A percentile compares a stretch with the other conserved stretches of the same genome.
phyloP scores from a whole-genome alignment of 2,888 invertebrate species.

The Archips xylosteana region DNA sequence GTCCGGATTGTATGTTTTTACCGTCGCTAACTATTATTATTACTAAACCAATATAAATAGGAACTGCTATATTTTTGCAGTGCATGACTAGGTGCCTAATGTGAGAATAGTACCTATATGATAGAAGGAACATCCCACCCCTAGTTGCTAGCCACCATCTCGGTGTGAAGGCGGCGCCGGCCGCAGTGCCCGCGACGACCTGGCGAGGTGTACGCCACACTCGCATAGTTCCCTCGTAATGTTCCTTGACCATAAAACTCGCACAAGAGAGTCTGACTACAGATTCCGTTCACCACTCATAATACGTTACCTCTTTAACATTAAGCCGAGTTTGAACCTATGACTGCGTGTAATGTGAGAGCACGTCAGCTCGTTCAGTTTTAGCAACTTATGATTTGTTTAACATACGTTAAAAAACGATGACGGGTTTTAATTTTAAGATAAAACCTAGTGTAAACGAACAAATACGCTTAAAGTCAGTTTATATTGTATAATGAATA shows the following conservation, averaged over 20 bases:
- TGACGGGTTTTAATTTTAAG: constrained; percentile 13
- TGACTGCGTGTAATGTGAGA: neutral
- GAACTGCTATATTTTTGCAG: neutral
- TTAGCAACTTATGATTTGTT: neutral
- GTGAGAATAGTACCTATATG: neutral
- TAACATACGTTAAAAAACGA: neutral
- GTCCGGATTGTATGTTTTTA: neutral
- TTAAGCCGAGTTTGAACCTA: too few relatives aligned
- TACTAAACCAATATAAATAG: neutral
- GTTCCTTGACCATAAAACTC: neutral
- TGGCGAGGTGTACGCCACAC: neutral
- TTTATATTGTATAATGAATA: constrained; percentile 22
- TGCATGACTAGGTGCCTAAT: neutral
- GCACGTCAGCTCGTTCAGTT: neutral
- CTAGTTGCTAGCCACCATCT: neutral
- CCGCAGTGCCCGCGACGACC: neutral
- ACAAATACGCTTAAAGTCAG: constrained; percentile 35
- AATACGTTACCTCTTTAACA: neutral
- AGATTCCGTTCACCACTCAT: neutral
- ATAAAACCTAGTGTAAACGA: constrained; percentile 29
- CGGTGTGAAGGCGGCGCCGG: neutral
- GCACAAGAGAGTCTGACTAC: neutral
- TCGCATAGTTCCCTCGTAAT: neutral
- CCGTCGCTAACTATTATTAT: neutral
- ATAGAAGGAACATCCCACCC: neutral